phyloP scores from a whole-genome alignment of 2,888 invertebrate species.

The Phanerotoma sp. region DNA sequence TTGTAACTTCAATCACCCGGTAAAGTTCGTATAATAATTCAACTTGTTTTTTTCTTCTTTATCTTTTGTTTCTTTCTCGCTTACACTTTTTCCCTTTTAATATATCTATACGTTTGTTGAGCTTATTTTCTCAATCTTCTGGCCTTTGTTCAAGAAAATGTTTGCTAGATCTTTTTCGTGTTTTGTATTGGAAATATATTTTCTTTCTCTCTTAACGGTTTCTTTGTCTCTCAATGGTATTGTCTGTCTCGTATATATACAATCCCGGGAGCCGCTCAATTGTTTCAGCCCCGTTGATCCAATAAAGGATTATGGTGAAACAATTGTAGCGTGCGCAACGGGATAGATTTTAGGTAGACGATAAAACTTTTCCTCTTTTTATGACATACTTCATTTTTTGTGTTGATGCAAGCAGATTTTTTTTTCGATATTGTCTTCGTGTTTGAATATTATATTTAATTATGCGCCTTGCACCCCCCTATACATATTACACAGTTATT shows the following conservation, averaged over 20 bases:
- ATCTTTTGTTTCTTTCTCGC: no score
- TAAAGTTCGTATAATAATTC: slow-evolving; percentile 50
- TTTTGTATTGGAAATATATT: slow-evolving; percentile 12
- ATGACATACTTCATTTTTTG: slow-evolving; percentile 14
- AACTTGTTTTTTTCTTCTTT: slow-evolving; percentile 30
- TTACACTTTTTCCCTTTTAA: no score
- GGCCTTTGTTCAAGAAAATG: no score
- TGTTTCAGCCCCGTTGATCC: slow-evolving; percentile 57
- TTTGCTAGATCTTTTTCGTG: no score
- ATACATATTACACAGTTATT: no score
- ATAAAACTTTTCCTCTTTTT: slow-evolving; percentile 26
- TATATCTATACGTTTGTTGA: no score
- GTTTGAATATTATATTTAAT: no score
- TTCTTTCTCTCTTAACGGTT: slow-evolving; percentile 1
- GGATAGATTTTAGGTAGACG: slow-evolving; percentile 36
- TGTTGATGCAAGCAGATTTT: slow-evolving; percentile 1
- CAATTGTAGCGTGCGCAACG: slow-evolving; percentile 49
- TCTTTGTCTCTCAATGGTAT: slow-evolving; percentile 9
- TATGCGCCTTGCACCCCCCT: no score
- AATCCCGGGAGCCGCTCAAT: slow-evolving; percentile 48
- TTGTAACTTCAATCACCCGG: slow-evolving; percentile 55
- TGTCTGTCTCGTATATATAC: slow-evolving; percentile 14
- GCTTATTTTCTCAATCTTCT: no score
- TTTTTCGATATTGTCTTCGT: no score
- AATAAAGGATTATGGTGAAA: slow-evolving; percentile 56